Conservation (phyloP, 2,888 invertebrate genomes). For the Orgyia antiqua region DNA sequence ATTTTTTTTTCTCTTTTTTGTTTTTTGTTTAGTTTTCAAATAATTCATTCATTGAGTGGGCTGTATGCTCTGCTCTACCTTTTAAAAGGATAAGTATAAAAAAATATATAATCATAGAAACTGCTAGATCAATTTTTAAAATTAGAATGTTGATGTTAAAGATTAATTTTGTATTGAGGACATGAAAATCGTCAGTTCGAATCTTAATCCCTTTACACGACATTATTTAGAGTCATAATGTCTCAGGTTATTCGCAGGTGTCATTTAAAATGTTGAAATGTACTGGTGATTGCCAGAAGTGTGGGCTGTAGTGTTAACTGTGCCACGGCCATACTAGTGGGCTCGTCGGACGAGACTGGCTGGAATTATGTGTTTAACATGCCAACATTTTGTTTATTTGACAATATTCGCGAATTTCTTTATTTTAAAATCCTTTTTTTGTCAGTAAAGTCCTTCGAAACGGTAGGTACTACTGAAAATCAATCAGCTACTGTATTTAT, state of each 20-base stretch:
- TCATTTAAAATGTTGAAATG: constrained; percentile 45
- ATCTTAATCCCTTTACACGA: constrained; percentile 7
- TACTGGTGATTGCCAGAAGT: constrained; percentile 48
- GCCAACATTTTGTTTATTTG: not conserved
- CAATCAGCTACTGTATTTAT: too few relatives aligned
- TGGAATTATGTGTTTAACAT: constrained; percentile 7
- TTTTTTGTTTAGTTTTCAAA: too few relatives aligned
- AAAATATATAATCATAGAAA: too few relatives aligned
- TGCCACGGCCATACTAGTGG: constrained; percentile 47
- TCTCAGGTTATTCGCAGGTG: constrained; percentile 26
- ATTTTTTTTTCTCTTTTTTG: too few relatives aligned
- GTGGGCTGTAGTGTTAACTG: constrained; percentile 56
- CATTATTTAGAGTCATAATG: constrained; percentile 16
- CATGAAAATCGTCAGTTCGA: constrained; percentile 6
- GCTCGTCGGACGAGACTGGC: constrained; percentile 7
- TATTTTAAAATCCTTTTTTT: too few relatives aligned
- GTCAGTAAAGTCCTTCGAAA: too few relatives aligned
- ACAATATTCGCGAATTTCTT: too few relatives aligned
- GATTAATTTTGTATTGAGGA: constrained; percentile 7
- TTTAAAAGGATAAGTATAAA: too few relatives aligned
- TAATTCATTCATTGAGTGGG: too few relatives aligned
- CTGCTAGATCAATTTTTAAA: constrained; percentile 2
- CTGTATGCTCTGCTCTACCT: too few relatives aligned
- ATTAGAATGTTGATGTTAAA: constrained; percentile 2
- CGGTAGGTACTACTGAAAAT: too few relatives aligned